Evolutionary conservation across 2,888 invertebrate genomes (phyloP), one percentile per base, ranked within the genome.

Genomic region (Parapristionchus giblindavisi): DNA sequence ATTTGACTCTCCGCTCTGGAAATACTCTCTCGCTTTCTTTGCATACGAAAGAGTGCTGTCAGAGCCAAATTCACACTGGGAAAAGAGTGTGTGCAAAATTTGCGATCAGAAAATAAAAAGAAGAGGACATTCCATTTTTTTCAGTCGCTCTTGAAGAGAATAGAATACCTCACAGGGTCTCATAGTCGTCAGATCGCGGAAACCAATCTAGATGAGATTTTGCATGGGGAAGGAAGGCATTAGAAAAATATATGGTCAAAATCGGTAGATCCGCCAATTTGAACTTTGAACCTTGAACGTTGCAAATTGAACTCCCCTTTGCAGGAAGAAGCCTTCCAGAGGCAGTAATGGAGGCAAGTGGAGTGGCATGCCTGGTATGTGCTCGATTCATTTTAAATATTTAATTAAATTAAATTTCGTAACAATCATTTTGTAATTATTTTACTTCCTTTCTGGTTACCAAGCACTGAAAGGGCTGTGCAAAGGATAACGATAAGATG

Each of bases 281-380:
- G 17, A 43, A 14, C 43, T 43, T 17, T 43, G 8, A 43, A 8
- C 8, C 17, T 8, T 43, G 43, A 8, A 43, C 43, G n/a, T n/a
- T n/a, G n/a, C n/a, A n/a, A n/a, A n/a, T n/a, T n/a, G n/a, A n/a
- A n/a, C n/a, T n/a, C n/a, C 17, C 8, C 43, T 43, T 43, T 43
- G 8, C 63, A 65, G 63, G 27, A 65, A 65, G 63, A 65, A 65
- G 63, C 63, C 63, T 2, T 24, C n/a, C 21, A 40, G 63, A 24
- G 61, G 38, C 1, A 65, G 43, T 43, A 65, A 65, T 36, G 63
- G 63, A 14, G 63, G 36, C 4, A 65, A 65, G 29, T 65, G 63
- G 63, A 65, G 63, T 29, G 63, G 63, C 21, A 32, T 65, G n/a
- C n/a, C n/a, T 21, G 63, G 63, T 65, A 17, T 43, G 43, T 43